These are phyloP conservation scores for Automeris io DNA, from an alignment of 2,888 invertebrate species.

Conservation along the genomic window DNA sequence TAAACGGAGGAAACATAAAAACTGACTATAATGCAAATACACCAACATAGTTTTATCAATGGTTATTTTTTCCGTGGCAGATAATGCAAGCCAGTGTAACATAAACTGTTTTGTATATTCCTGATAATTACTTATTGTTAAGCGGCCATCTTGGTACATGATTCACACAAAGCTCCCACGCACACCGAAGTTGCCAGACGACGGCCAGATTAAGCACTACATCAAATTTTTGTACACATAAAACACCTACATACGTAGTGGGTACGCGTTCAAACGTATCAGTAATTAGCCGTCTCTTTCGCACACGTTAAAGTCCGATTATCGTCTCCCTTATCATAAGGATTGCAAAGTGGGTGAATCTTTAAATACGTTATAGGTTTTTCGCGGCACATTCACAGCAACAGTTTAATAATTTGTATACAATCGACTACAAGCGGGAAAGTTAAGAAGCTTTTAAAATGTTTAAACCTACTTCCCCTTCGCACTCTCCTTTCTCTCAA, in stretches of 20 bases:
- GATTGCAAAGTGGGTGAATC: constrained; percentile 21
- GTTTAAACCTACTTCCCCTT: too few relatives aligned
- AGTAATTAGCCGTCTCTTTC: constrained; percentile 22
- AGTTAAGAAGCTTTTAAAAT: too few relatives aligned
- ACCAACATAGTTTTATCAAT: constrained; percentile 1
- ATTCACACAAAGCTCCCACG: constrained; percentile 50
- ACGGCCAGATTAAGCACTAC: constrained; percentile 33
- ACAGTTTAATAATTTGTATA: background rate
- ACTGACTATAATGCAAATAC: constrained; percentile 1
- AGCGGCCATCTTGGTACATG: constrained; percentile 51
- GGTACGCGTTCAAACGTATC: constrained; percentile 23
- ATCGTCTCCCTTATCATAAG: constrained; percentile 28
- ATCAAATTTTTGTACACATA: constrained; percentile 44
- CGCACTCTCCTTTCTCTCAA: too few relatives aligned
- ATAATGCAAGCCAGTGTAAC: constrained; percentile 16
- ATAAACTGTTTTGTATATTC: constrained; percentile 5
- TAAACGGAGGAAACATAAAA: background rate
- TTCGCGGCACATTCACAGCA: background rate
- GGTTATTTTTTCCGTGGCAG: constrained; percentile 12
- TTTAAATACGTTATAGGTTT: constrained; percentile 7
- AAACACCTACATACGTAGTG: too few relatives aligned
- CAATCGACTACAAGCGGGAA: too few relatives aligned
- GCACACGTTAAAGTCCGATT: constrained; percentile 11
- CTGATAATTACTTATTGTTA: constrained; percentile 59
- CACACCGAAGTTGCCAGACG: constrained; percentile 39